Evolutionary conservation across 2,888 invertebrate species (phyloP).

Genomic region (Elysia crispata): DNA sequence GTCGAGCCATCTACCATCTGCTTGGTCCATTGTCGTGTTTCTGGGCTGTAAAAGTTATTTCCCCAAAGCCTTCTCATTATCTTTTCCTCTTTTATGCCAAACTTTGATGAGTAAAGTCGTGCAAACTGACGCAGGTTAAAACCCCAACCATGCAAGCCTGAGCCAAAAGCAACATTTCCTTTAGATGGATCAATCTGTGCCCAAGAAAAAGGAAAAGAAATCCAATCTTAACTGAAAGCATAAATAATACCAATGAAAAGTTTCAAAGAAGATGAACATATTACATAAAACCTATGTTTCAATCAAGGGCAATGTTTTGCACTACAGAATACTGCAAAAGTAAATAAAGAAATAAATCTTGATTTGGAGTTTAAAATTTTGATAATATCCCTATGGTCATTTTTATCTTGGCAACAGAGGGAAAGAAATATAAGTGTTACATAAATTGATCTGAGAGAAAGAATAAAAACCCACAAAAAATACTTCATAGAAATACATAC

Average conservation of each 20-base stretch:
- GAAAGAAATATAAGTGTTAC: too few species aligned
- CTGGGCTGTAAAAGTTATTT: conserved; percentile 98
- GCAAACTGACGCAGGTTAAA: conserved; percentile 99
- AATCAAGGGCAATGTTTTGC: too few species aligned
- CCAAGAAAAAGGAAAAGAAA: neutral
- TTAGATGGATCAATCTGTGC: conserved; percentile 92
- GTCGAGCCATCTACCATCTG: conserved; percentile 58
- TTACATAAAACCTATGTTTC: too few species aligned
- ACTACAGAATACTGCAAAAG: too few species aligned
- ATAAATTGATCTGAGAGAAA: neutral
- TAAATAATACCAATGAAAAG: too few species aligned
- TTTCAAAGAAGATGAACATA: too few species aligned
- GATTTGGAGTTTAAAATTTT: too few species aligned
- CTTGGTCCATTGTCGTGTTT: conserved; percentile 96
- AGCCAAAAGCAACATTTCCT: conserved; percentile 99
- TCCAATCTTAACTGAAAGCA: too few species aligned
- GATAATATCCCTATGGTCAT: too few species aligned
- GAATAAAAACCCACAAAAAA: neutral
- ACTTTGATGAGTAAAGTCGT: conserved; percentile 99
- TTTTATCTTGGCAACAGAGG: too few species aligned
- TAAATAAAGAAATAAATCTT: too few species aligned
- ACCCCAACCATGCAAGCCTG: conserved; percentile 99
- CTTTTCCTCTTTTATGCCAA: conserved; percentile 92
- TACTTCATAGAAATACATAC: conserved; percentile 80
- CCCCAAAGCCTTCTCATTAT: conserved; percentile 97